These are phyloP conservation scores for Stegostoma tigrinum DNA, from an alignment of 2,113 vertebrate species.

Conservation along the genomic window DNA sequence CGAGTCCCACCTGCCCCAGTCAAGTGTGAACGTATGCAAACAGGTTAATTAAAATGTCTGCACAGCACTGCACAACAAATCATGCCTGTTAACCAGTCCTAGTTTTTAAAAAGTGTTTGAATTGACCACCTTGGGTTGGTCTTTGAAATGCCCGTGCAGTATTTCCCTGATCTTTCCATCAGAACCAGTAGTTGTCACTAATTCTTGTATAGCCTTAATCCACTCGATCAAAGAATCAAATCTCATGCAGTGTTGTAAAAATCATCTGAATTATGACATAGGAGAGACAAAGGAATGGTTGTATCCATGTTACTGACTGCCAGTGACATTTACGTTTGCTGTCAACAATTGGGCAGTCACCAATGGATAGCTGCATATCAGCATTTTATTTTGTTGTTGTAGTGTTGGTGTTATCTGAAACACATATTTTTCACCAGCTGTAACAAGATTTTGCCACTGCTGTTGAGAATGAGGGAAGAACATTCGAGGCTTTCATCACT, in stretches of 20 bases:
- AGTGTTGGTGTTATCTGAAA: neutral
- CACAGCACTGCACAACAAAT: neutral
- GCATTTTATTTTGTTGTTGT: neutral
- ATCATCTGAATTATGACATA: neutral
- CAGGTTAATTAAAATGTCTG: no score
- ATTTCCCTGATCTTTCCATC: neutral
- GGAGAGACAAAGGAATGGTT: neutral
- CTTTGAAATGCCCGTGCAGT: neutral
- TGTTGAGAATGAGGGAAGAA: neutral
- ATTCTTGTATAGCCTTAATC: neutral
- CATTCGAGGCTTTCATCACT: neutral
- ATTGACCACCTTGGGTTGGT: neutral
- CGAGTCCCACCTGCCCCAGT: no score
- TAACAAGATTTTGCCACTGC: neutral
- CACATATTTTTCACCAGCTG: neutral
- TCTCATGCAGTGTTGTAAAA: neutral
- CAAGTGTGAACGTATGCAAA: no score
- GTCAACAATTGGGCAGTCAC: neutral
- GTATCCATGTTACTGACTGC: neutral
- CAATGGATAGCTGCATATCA: neutral
- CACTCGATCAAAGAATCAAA: neutral
- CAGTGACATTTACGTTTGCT: neutral
- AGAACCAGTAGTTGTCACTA: neutral
- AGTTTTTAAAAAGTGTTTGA: neutral
- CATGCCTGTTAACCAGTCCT: neutral